Evolutionary conservation across 2,797 vertebrate species (phyloP).

Genomic region (Phaenicophaeus curvirostris): DNA sequence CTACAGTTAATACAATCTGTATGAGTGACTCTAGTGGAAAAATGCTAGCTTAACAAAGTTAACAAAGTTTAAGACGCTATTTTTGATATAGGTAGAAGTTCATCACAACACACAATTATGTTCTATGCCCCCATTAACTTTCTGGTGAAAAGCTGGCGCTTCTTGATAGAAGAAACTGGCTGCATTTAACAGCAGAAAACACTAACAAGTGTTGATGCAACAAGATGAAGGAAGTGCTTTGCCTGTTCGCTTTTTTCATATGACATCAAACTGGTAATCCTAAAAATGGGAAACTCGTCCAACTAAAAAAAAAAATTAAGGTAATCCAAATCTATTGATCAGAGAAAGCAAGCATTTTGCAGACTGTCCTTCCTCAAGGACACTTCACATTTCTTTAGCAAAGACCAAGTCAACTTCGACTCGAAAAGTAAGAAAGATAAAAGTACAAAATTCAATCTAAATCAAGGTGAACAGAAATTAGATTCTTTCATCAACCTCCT

Average conservation of each 20-base stretch:
- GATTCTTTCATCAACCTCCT: not conserved
- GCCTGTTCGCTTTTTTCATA: not conserved
- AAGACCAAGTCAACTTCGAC: not conserved
- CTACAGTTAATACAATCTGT: not conserved
- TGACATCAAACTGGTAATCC: not conserved
- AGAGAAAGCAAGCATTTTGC: not conserved
- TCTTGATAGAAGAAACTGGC: not conserved
- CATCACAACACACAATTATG: not conserved
- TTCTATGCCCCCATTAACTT: not conserved
- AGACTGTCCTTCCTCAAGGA: not conserved
- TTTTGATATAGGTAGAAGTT: slow-evolving; percentile 1
- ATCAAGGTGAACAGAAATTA: not conserved
- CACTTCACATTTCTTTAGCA: not conserved
- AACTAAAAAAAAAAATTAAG: not conserved
- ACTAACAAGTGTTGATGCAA: not conserved
- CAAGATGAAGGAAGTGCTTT: not conserved
- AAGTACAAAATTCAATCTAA: not conserved
- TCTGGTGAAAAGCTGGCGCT: not conserved
- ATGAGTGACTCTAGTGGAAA: not conserved
- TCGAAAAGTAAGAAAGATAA: not conserved
- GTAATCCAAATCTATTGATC: not conserved
- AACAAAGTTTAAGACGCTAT: not conserved
- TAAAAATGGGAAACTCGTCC: not conserved
- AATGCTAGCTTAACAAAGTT: slow-evolving; percentile 13
- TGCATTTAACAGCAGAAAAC: not conserved